phyloP scores from a whole-genome alignment of 2,888 invertebrate genomes.

The Unio pictorum region DNA sequence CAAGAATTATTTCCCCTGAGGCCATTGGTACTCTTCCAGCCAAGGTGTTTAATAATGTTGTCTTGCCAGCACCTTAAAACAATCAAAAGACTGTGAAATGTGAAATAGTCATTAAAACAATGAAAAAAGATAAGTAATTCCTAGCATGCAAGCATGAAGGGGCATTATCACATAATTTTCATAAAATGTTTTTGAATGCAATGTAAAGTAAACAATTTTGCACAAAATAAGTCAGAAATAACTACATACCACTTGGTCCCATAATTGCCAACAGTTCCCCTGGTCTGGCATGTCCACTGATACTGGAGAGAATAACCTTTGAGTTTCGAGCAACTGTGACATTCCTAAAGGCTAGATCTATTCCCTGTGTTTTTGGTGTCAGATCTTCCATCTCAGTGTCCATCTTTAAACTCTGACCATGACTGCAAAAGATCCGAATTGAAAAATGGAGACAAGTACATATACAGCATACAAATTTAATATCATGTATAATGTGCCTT shows the following conservation, averaged over 20 bases:
- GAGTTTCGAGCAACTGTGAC: slow-evolving; percentile 30
- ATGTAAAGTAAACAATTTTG: no score
- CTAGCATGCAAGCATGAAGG: no score
- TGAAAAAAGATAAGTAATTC: not conserved
- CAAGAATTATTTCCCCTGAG: slow-evolving; percentile 79
- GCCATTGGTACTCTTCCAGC: slow-evolving; percentile 79
- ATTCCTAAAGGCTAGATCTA: slow-evolving; percentile 39
- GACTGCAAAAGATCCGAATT: no score
- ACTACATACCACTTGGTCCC: slow-evolving; percentile 81
- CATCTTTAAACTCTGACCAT: no score
- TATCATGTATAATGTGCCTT: no score
- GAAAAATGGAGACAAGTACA: no score
- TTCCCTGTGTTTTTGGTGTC: not conserved
- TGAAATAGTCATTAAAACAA: not conserved
- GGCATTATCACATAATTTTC: no score
- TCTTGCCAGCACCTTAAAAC: slow-evolving; percentile 80
- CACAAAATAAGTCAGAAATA: no score
- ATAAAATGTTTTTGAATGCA: no score
- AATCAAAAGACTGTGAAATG: not conserved
- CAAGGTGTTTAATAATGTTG: slow-evolving; percentile 83
- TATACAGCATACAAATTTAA: no score
- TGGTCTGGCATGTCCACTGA: slow-evolving; percentile 82
- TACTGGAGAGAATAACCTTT: slow-evolving; percentile 77
- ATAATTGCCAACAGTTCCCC: slow-evolving; percentile 86
- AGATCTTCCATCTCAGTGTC: no score